Evolutionary conservation across 2,797 vertebrate species (phyloP).

Genomic region (Coreius guichenoti): DNA sequence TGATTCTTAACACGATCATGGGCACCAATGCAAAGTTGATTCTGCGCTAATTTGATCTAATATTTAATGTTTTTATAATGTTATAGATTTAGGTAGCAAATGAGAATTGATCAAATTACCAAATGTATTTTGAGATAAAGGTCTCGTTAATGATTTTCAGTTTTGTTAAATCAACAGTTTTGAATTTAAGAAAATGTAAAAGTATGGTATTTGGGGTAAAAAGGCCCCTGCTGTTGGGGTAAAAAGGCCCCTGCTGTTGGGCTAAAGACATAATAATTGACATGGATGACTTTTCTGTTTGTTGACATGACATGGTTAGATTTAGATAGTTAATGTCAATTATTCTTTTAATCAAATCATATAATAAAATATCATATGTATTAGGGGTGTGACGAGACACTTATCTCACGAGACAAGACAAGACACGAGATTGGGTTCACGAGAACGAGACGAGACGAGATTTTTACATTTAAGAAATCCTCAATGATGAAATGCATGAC

Average conservation of each 20-base stretch:
- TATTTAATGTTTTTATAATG: background rate
- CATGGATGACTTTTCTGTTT: background rate
- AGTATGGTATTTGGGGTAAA: background rate
- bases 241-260: background rate
- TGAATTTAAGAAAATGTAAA: background rate
- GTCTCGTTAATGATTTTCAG: background rate
- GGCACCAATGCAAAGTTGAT: background rate
- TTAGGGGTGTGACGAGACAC: too few relatives aligned
- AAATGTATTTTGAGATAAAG: background rate
- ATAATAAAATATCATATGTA: too few relatives aligned
- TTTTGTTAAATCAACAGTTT: background rate
- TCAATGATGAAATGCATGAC: too few relatives aligned
- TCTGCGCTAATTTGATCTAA: background rate
- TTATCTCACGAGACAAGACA: too few relatives aligned
- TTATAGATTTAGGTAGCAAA: background rate
- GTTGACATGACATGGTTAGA: background rate
- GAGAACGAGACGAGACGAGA: too few relatives aligned
- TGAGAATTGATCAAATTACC: background rate
- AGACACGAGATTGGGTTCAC: too few relatives aligned
- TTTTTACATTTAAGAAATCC: too few relatives aligned
- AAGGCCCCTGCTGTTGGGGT: background rate
- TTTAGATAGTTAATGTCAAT: background rate
- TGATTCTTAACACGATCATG: background rate
- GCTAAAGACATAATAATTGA: too few relatives aligned
- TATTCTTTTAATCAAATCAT: too few relatives aligned